phyloP scores from a whole-genome alignment of 30 jellyfish, hydroid and myxozoan genomes.

The Morbakka virulenta region DNA sequence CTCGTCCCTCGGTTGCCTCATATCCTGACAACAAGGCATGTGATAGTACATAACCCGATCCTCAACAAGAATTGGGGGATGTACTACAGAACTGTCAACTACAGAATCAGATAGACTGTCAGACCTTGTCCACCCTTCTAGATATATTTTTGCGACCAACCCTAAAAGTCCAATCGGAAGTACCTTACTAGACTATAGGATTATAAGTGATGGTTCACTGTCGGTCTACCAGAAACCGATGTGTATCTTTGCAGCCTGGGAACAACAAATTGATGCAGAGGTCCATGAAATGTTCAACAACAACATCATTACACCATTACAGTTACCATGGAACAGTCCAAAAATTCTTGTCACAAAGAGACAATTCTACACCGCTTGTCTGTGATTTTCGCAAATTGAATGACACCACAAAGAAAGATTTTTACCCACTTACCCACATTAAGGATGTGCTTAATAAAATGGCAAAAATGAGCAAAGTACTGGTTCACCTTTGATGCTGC shows the following conservation, averaged over 20 bases:
- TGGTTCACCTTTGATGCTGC: slow-evolving; percentile 22
- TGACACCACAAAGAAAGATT: too few relatives aligned
- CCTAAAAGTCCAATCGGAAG: slow-evolving; percentile 1
- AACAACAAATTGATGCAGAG: too few relatives aligned
- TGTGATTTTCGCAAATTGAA: too few relatives aligned
- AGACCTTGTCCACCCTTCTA: not conserved
- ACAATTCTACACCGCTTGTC: too few relatives aligned
- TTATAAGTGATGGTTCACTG: not conserved
- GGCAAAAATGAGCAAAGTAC: too few relatives aligned
- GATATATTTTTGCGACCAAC: not conserved
- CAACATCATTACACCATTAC: too few relatives aligned
- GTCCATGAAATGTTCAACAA: too few relatives aligned
- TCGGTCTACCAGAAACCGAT: slow-evolving; percentile 2
- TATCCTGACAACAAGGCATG: not conserved
- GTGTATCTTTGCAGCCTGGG: slow-evolving; percentile 8
- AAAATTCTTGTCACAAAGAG: too few relatives aligned
- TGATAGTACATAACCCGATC: not conserved
- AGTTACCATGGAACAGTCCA: too few relatives aligned
- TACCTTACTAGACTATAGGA: not conserved
- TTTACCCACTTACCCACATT: too few relatives aligned
- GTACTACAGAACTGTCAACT: not conserved
- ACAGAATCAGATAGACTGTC: not conserved
- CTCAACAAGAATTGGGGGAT: not conserved
- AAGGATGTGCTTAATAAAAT: too few relatives aligned
- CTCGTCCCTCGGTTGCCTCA: not conserved